phyloP scores from a whole-genome alignment of 2,797 vertebrate genomes.

The Molothrus ater region DNA sequence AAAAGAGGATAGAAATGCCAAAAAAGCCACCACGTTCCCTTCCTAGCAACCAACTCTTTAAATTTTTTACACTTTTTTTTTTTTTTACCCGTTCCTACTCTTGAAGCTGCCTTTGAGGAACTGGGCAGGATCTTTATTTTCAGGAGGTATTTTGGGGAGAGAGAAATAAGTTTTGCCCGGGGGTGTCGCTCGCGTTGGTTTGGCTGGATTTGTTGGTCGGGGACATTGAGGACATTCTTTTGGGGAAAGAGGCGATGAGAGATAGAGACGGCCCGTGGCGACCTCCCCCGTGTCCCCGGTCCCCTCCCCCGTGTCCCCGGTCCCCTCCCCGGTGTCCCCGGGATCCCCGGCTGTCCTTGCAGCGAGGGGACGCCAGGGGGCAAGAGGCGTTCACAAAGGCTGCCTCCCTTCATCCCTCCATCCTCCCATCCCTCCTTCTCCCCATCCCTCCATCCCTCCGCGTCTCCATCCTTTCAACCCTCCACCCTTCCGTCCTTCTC shows the following conservation, averaged over 20 bases:
- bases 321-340: too few relatives aligned
- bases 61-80: not conserved
- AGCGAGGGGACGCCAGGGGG: constrained; percentile 75
- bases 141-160: not conserved
- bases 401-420: not conserved
- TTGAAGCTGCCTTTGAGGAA: not conserved
- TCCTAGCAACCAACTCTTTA: constrained; percentile 14
- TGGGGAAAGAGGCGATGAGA: not conserved
- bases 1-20: constrained; percentile 18
- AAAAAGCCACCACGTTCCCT: not conserved
- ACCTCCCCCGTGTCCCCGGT: rapidly evolving
- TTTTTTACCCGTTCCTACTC: not conserved
- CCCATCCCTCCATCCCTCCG: not conserved
- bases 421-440: not conserved
- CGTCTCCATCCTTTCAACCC: not conserved
- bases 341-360: constrained; percentile 58
- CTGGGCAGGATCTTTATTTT: not conserved
- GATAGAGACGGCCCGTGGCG: not conserved
- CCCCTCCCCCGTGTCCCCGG: too few relatives aligned
- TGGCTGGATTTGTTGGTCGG: not conserved
- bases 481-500: not conserved
- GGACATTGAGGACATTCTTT: not conserved
- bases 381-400: constrained; percentile 72
- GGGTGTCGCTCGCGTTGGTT: not conserved
- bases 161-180: not conserved